Evolutionary conservation across 2,113 vertebrate species (phyloP), one percentile per base, ranked within the genome.

Genomic region (Pongo pygmaeus): DNA sequence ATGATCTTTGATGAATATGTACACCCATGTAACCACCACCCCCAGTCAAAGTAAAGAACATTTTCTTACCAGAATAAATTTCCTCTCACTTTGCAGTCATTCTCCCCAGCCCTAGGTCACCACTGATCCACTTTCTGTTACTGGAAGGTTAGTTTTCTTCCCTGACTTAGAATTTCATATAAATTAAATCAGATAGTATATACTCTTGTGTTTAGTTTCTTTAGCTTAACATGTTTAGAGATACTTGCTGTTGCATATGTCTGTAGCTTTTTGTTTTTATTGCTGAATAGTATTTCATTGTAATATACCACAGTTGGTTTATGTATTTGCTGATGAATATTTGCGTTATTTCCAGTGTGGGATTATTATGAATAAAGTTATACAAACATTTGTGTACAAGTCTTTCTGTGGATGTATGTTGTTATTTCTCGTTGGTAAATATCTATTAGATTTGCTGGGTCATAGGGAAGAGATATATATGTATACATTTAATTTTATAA

Each of bases 331-430:
- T 86, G 78, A 48, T 91, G 43, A 48, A 25, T 96, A 89, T 32
- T 93, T 95, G 59, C 18, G 52, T 57, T 91, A 80, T 93, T 80
- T 85, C 84, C 61, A 85, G 11, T 74, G 59, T 74, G 57, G 61
- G 4, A 5, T 81, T 61, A 85, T 64, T 86, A 64, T 93, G 55
- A 94, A 96, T 95, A 94, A 96, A 96, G 27, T 32, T 84, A 43
- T 27, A 22, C 35, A 87, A 57, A 89, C 23, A 61, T 43, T 38
- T 69, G 48, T 87, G 27, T 64, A 13, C 61, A 64, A 64, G 61
- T 83, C 50, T n/a, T 80, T 90, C 30, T 77, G 23, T 92, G 43
- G 38, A 38, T 84, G 1, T 93, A 1, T 79, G 38, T 89, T 92
- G 86, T 43, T 23, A 61, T 78, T 90, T 95, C 55, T 87, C 35